phyloP scores from a whole-genome alignment of 2,888 invertebrate species.

The Rhopalosiphum nymphaeae region DNA sequence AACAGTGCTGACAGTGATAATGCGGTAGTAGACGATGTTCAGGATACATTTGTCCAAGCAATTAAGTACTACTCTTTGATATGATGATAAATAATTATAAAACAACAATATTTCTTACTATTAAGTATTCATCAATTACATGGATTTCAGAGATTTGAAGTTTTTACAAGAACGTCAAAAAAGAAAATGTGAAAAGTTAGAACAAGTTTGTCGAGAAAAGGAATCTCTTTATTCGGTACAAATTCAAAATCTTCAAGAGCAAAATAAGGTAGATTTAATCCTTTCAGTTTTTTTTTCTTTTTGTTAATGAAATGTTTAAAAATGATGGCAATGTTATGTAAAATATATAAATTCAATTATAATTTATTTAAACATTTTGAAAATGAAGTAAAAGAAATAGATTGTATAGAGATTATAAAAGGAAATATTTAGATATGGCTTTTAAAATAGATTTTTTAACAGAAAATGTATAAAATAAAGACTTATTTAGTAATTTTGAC shows the following conservation, averaged over 20 bases:
- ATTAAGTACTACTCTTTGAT: constrained; percentile 75
- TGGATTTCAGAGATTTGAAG: constrained; percentile 73
- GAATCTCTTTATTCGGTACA: constrained; percentile 86
- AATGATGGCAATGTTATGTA: background rate
- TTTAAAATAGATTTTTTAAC: background rate
- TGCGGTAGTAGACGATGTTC: constrained; percentile 89
- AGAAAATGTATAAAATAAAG: background rate
- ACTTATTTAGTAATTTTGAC: background rate
- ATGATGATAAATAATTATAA: background rate
- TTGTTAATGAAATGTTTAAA: background rate
- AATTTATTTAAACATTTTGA: background rate
- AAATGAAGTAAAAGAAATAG: background rate
- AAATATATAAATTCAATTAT: background rate
- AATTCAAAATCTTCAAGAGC: constrained; percentile 85
- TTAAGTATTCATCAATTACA: background rate
- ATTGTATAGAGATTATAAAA: background rate
- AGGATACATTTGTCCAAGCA: constrained; percentile 92
- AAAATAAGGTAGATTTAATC: constrained; percentile 78
- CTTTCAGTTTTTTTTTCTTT: background rate
- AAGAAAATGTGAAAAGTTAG: constrained; percentile 86
- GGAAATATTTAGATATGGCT: background rate
- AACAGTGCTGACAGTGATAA: constrained; percentile 72
- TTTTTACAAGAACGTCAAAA: constrained; percentile 87
- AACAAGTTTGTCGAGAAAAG: constrained; percentile 86
- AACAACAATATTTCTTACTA: background rate